Base-by-base conservation (phyloP, 2,113 vertebrate species). In the Redunca redunca region DNA sequence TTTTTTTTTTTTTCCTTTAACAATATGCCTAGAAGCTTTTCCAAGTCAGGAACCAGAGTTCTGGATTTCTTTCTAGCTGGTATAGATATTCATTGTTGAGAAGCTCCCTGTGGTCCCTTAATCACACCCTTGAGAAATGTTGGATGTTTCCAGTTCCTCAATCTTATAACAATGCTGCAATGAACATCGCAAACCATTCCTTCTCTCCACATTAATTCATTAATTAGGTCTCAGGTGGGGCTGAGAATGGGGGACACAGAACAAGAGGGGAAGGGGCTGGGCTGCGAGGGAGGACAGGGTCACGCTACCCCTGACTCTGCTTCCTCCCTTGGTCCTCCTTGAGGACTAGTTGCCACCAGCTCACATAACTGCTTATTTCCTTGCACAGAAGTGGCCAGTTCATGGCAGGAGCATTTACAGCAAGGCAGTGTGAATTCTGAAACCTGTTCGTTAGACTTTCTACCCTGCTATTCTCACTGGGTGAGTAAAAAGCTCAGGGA, bases 381-480 rank as follows among this genome's bases (percentile, higher is more conserved):
- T 78, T 85, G 40, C 36, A 28, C 21, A 13, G 30, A 53, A 92
- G 33, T 62, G 55, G n/a, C 50, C 26, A 74, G 33, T 33, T 77
- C 30, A 46, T 8, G 23, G 58, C 36, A n/a, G 7, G 1, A 48
- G 36, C 84, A 90, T 58, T 85, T 57, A 80, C n/a, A 81, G 43
- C 5, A 43, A 64, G 87, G 13, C 52, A 58, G 40, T 50, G 12
- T 85, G 90, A 64, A 36, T 33, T 90, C 74, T 46, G n/a, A 97
- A 92, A 57, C 26, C 50, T 0, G 1, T 58, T 33, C 48, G 23
- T 88, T 88, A 94, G 36, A 14, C 43, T 74, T 85, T 15, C 58
- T 11, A 50, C 46, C 50, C n/a, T 30, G 10, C 23, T 84, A 3
- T 52, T 93, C 78, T 81, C 21, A 1, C 1, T 6, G 25, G 55